Evolutionary conservation across 2,888 invertebrate species (phyloP), one percentile per base, ranked within the genome.

Genomic region (Yponomeuta sedellus): DNA sequence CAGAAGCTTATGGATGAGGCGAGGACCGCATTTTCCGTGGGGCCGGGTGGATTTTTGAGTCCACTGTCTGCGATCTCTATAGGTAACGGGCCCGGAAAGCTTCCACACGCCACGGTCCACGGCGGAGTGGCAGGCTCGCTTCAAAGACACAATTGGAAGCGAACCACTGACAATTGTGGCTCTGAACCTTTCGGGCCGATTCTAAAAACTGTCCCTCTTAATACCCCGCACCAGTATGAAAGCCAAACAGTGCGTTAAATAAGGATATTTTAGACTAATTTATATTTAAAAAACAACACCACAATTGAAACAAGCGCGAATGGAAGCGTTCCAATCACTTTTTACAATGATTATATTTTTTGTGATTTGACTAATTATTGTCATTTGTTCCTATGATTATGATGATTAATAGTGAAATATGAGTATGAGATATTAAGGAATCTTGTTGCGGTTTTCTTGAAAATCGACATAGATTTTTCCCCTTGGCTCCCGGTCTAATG

Each of bases 371-470:
- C 86, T 88, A 86, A 85, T 86, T 85, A 81, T 83, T 86, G 82
- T 88, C 85, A 84, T 86, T 84, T 88, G 90, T 91, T 91, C 90
- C 90, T 91, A 90, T 88, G 84, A 84, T 89, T 80, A 87, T 82
- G 82, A 77, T 75, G 75, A 74, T 66, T 67, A 67, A 74, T 86
- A 83, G 83, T 85, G 81, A 81, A 80, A 66, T 68, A 64, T 66
- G 44, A 52, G 44, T 52, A 52, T 52, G 44, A 52, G 44, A 52
- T 52, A 16, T 57, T 62, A 86, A 34, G 44, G 44, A 86, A 90
- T 91, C 90, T 82, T 88, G 87, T 83, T 85, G 80, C 78, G 90
- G 83, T 91, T 91, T 91, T 91, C 77, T 82, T 88, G 78, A 90
- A 91, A 91, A 91, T 88, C 87, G 82, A 83, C 88, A 81, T 78